Evolutionary conservation across 2,797 vertebrate species (phyloP).

Genomic region (Heteromormyrus szaboi): DNA sequence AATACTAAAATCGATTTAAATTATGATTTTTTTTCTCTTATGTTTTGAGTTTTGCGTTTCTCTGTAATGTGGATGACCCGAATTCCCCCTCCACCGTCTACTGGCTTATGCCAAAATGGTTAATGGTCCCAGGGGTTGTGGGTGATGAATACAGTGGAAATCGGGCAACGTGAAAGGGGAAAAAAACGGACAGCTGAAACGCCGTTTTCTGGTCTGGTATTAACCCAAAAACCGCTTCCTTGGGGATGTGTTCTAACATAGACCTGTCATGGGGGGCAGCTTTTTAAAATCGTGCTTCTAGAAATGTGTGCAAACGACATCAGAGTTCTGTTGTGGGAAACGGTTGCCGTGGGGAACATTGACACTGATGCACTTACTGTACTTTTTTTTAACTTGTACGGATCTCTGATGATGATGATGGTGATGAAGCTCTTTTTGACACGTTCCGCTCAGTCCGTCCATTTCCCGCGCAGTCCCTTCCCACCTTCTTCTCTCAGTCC

Average conservation of each 20-base stretch:
- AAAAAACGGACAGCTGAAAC: background rate
- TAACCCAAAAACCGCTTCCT: background rate
- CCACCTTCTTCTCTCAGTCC: background rate
- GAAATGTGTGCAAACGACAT: background rate
- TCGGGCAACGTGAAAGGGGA: background rate
- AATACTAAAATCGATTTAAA: background rate
- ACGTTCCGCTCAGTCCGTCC: background rate
- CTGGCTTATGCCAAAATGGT: background rate
- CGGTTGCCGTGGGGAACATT: background rate
- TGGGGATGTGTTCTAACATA: too few species aligned
- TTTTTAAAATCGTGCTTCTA: background rate
- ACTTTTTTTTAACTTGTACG: background rate
- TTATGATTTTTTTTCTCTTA: background rate
- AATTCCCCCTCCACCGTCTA: background rate
- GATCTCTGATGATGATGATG: background rate
- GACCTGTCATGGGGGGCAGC: background rate
- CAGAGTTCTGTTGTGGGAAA: background rate
- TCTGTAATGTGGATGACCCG: background rate
- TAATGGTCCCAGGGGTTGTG: background rate
- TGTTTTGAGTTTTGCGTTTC: background rate
- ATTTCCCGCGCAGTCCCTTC: background rate
- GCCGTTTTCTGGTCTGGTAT: background rate
- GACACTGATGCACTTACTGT: conserved; percentile 11
- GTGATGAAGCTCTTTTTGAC: background rate
- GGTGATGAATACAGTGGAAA: background rate